A percentile compares a stretch with the other conserved stretches of the same genome.
Conservation (phyloP, 2,888 invertebrate genomes). For the Cylindroiulus punctatus region DNA sequence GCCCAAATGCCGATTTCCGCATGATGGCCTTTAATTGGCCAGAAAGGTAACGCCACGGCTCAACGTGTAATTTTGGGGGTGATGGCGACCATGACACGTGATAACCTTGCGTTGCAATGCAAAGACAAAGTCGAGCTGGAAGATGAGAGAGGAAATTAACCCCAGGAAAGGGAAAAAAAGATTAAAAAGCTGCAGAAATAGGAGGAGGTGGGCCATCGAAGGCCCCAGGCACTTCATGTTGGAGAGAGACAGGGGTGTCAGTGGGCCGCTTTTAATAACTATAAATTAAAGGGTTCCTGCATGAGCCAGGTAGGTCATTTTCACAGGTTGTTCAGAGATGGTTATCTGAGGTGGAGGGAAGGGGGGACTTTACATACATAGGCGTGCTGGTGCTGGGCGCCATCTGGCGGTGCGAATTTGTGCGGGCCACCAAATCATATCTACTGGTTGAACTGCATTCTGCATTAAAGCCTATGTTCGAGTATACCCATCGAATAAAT, state of each 20-base stretch:
- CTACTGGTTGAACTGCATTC: too few species aligned
- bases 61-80: conserved; percentile 13
- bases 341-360: conserved; percentile 28
- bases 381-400: background rate
- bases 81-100: conserved; percentile 25
- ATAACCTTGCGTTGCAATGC: background rate
- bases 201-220: background rate
- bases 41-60: conserved; percentile 17
- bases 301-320: conserved; percentile 49
- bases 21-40: conserved; percentile 15
- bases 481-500: too few species aligned
- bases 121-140: background rate
- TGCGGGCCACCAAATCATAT: background rate
- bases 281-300: conserved; percentile 51
- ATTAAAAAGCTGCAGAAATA: background rate
- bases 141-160: conserved; percentile 19
- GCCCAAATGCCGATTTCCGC: conserved; percentile 31
- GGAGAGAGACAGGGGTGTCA: conserved; percentile 49
- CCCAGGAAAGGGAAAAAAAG: background rate
- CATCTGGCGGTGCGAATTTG: conserved; percentile 12
- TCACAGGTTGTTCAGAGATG: conserved; percentile 50
- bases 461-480: too few species aligned
- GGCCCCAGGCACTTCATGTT: conserved; percentile 7
- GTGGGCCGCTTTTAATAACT: conserved; percentile 52
- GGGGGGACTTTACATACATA: background rate